Conservation (phyloP, 2,797 vertebrate species). For the Glyptemys insculpta region DNA sequence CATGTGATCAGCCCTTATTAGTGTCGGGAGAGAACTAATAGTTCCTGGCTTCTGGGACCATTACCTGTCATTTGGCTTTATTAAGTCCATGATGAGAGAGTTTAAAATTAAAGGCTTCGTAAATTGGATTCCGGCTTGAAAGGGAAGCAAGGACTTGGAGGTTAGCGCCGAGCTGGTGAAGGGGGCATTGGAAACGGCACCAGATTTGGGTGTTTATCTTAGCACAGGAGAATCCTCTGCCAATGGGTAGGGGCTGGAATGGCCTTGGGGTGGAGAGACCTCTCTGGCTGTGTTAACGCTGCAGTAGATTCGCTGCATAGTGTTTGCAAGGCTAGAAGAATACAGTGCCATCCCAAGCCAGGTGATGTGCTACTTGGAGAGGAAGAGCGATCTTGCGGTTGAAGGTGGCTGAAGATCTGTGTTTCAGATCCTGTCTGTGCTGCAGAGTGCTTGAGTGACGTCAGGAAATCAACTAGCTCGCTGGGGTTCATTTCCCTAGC, state of each 20-base stretch:
- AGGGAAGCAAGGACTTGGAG: constrained; percentile 41
- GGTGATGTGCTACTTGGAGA: background rate
- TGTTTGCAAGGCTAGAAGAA: rapidly evolving
- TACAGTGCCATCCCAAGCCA: background rate
- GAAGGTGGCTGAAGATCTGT: background rate
- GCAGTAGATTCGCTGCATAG: background rate
- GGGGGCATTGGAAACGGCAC: background rate
- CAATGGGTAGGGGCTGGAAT: background rate
- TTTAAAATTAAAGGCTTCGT: constrained; percentile 76
- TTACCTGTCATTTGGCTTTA: constrained; percentile 80
- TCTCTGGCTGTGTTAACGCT: background rate
- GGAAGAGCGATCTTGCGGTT: background rate
- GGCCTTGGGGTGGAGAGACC: background rate
- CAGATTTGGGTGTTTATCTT: background rate
- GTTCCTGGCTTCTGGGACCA: constrained; percentile 71
- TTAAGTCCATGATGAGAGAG: constrained; percentile 70
- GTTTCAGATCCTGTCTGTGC: background rate
- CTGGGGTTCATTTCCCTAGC: background rate
- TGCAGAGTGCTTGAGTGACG: background rate
- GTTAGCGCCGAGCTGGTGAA: background rate
- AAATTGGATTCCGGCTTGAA: constrained; percentile 68
- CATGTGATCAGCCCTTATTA: constrained; percentile 60
- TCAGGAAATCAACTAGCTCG: background rate
- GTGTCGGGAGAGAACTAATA: constrained; percentile 68
- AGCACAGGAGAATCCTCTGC: background rate